Percentiles rank a stretch among this genome's conserved stretches.
phyloP scores from a whole-genome alignment of 2,888 invertebrate species.

The Mythimna loreyi region DNA sequence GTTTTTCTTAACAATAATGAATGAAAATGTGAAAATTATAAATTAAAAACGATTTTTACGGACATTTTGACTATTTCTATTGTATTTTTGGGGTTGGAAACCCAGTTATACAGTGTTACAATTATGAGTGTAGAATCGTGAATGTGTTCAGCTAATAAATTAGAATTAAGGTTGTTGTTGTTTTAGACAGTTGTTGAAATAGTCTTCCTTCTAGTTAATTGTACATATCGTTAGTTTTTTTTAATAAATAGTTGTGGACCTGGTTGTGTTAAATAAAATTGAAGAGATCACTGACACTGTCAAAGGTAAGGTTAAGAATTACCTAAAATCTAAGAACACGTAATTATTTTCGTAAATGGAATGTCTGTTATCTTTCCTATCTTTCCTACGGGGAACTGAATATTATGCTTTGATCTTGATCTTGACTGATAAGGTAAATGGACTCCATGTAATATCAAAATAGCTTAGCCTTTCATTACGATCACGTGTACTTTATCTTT shows the following conservation, averaged over 20 bases:
- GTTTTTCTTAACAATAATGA: constrained; percentile 82
- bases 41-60: constrained; percentile 64
- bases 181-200: constrained; percentile 63
- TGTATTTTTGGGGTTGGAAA: constrained; percentile 52
- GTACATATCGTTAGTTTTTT: constrained; percentile 66
- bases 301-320: constrained; percentile 77
- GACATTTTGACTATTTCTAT: constrained; percentile 55
- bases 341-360: too few relatives aligned
- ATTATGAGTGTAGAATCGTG: constrained; percentile 60
- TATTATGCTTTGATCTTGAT: not conserved
- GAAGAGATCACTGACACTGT: constrained; percentile 79
- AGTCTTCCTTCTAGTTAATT: constrained; percentile 68
- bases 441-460: not conserved
- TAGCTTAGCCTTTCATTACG: not conserved
- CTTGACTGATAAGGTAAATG: not conserved
- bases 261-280: constrained; percentile 83
- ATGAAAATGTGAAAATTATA: constrained; percentile 79
- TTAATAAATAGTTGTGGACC: constrained; percentile 75
- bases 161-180: constrained; percentile 61
- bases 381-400: not conserved
- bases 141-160: constrained; percentile 66
- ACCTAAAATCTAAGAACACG: not conserved
- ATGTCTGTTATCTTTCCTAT: too few relatives aligned
- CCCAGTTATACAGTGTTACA: constrained; percentile 59
- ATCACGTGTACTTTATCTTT: not conserved